Base-by-base conservation (phyloP, 2,888 invertebrate genomes). In the Colostygia pectinataria region DNA sequence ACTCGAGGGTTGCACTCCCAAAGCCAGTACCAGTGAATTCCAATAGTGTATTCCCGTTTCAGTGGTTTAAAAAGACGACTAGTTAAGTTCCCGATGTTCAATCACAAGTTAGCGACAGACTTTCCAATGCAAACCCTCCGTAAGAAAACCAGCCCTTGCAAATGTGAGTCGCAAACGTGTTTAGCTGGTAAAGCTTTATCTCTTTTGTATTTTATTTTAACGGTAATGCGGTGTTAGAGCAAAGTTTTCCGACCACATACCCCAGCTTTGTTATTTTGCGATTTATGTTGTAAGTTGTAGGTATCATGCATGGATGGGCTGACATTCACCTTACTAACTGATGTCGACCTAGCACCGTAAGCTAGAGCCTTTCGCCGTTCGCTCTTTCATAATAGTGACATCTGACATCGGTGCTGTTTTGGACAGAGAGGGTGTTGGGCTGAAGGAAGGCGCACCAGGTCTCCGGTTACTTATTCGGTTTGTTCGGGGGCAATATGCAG, bases 71-170 rank as follows among this genome's bases (percentile, higher is more conserved):
- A 52, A 45, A 47, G 52, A 46, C 52, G 52, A 59, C 72, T 68
- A 68, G 63, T 60, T 51, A 75, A 74, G 76, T 63, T 75, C 73
- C 82, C 75, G 85, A 91, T 91, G 91, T 90, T 91, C 80, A 90
- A 90, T 84, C 90, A 90, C 88, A 90, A 91, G 90, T 83, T 91
- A 81, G 87, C 90, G 65, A 83, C 87, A 75, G 91, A 91, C 79
- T 90, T 91, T 85, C 90, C 89, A 85, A 97, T 97, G 97, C 97
- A 97, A 94, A 97, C 97, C 77, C 92, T 97, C 88, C 93, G 97
- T 85, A 96, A 97, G 92, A 96, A 96, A 93, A 96, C 96, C 81
- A 97, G 97, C 91, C 97, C 97, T 83, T 94, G 96, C 91, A 97
- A 97, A 93, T 96, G 97, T 97, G 92, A 97, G 96, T 96, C 67